A percentile compares a stretch with the other conserved stretches of the same genome.
Conservation (phyloP, 2,113 vertebrate species). For the Otus sunia region DNA sequence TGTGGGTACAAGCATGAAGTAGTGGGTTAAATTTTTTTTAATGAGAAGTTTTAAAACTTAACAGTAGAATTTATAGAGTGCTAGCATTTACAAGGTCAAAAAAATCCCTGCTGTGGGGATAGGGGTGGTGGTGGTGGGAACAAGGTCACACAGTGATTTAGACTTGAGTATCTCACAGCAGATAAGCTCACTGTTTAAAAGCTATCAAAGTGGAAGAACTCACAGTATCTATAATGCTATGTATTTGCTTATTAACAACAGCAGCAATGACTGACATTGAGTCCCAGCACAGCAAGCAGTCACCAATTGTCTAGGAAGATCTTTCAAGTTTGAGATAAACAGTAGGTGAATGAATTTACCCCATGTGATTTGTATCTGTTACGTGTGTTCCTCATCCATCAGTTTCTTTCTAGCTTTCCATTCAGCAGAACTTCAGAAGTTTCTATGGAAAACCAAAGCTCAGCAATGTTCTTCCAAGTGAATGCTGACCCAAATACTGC, state of each 20-base stretch:
- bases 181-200: not conserved
- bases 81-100: not conserved
- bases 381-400: fast-evolving
- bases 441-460: not conserved
- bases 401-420: not conserved
- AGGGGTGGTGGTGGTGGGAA: no score
- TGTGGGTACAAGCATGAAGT: not conserved
- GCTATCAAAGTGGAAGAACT: not conserved
- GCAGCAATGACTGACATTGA: not conserved
- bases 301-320: not conserved
- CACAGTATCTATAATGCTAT: not conserved
- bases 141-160: not conserved
- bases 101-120: fast-evolving
- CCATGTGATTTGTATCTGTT: not conserved
- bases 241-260: not conserved
- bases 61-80: not conserved
- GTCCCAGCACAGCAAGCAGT: not conserved
- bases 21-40: not conserved
- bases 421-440: not conserved
- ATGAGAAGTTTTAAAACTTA: not conserved
- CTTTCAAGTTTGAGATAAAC: not conserved
- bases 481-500: not conserved
- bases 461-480: not conserved
- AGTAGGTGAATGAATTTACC: not conserved
- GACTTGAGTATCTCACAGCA: not conserved